Evolutionary conservation across 1,140 invertebrate genomes (phyloP).

Genomic region (Sitophilus oryzae): DNA sequence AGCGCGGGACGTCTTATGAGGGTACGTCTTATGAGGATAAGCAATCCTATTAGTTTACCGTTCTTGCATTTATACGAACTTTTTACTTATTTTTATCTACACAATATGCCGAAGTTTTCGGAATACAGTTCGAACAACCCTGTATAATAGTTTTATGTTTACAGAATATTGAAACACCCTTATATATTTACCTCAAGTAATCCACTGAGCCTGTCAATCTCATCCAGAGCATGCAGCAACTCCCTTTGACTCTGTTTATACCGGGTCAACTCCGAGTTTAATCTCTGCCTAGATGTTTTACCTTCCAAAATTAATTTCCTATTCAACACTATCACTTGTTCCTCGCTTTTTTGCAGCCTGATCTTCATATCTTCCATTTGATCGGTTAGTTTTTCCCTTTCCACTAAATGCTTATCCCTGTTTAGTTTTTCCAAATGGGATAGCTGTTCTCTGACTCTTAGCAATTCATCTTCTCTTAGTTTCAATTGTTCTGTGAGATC

Average conservation of each 20-base stretch:
- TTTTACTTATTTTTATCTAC: too few relatives aligned
- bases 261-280: conserved; percentile 61
- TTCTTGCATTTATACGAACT: too few relatives aligned
- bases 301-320: conserved; percentile 61
- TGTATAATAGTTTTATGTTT: too few relatives aligned
- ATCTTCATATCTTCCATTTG: conserved; percentile 57
- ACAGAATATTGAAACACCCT: too few relatives aligned
- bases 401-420: conserved; percentile 64
- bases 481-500: conserved; percentile 57
- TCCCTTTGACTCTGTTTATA: conserved; percentile 63
- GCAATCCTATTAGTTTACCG: too few relatives aligned
- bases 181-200: conserved; percentile 51
- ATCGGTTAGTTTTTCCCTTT: conserved; percentile 63
- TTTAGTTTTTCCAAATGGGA: conserved; percentile 51
- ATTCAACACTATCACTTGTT: conserved; percentile 61
- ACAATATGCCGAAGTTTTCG: too few relatives aligned
- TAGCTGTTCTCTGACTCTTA: conserved; percentile 59
- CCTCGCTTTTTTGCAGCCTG: conserved; percentile 61
- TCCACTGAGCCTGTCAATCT: conserved; percentile 53
- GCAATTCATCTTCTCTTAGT: conserved; percentile 59
- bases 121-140: too few relatives aligned
- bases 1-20: too few relatives aligned
- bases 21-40: too few relatives aligned
- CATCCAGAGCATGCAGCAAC: conserved; percentile 55
- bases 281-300: conserved; percentile 65